A percentile compares a stretch with the other conserved stretches of the same genome.
phyloP scores from a whole-genome alignment of 1,140 invertebrate genomes.

The Drosophila nigromelanica region DNA sequence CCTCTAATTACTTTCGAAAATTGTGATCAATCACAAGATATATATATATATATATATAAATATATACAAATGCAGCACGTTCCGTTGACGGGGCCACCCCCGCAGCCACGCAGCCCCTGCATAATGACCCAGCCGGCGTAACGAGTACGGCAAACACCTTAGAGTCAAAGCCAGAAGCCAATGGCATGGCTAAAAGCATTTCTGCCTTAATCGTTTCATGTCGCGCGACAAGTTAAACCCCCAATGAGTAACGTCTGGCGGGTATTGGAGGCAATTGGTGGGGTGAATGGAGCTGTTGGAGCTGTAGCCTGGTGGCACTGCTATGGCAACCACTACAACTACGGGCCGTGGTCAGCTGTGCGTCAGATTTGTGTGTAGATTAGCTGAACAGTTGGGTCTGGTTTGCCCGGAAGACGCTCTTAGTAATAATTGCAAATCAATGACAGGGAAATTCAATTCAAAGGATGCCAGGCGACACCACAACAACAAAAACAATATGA shows the following conservation, averaged over 20 bases:
- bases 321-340: constrained; percentile 27
- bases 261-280: neutral
- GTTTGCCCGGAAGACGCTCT: constrained; percentile 36
- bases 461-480: constrained; percentile 46
- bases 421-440: constrained; percentile 74
- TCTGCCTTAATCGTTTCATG: constrained; percentile 67
- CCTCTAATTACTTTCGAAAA: constrained; percentile 73
- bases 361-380: constrained; percentile 49
- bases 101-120: constrained; percentile 5
- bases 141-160: constrained; percentile 44
- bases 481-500: constrained; percentile 27
- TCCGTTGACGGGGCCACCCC: neutral
- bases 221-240: constrained; percentile 60
- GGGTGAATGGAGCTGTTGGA: neutral
- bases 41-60: constrained; percentile 6
- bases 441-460: constrained; percentile 64
- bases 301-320: neutral
- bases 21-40: constrained; percentile 72
- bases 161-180: constrained; percentile 45
- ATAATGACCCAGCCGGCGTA: constrained; percentile 41
- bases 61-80: constrained; percentile 20
- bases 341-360: constrained; percentile 21
- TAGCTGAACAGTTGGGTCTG: constrained; percentile 37
- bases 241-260: neutral
- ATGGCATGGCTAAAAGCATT: constrained; percentile 68